Percentiles rank a stretch among this genome's conserved stretches.
phyloP scores from a whole-genome alignment of 2,888 invertebrate genomes.

The Eupithecia inturbata region DNA sequence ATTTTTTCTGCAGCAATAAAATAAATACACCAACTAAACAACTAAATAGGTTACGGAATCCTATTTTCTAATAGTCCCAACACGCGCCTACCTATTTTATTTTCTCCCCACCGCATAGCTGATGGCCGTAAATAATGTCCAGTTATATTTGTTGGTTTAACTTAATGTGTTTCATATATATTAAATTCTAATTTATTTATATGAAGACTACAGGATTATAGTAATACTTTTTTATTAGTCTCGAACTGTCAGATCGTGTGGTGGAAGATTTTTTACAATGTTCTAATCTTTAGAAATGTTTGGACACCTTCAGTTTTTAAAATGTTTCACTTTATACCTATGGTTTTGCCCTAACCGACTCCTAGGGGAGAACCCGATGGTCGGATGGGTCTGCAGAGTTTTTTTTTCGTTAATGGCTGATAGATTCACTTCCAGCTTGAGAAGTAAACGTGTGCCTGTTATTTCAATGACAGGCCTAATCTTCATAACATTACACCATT shows the following conservation, averaged over 20 bases:
- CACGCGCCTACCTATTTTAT: constrained; percentile 27
- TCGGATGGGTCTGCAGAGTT: neutral
- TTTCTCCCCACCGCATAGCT: constrained; percentile 58
- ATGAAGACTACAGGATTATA: constrained; percentile 55
- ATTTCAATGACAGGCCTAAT: no score
- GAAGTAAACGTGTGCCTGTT: neutral
- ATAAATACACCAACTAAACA: neutral
- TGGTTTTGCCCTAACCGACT: neutral
- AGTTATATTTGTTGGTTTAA: constrained; percentile 79
- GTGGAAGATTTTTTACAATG: constrained; percentile 38
- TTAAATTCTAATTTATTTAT: constrained; percentile 74
- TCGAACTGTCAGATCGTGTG: constrained; percentile 45
- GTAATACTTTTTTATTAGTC: constrained; percentile 50
- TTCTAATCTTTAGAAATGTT: constrained; percentile 11
- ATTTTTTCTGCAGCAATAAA: neutral
- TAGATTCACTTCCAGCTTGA: neutral
- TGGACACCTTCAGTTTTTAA: neutral
- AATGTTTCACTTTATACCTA: neutral
- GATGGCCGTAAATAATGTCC: constrained; percentile 71
- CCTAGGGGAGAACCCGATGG: neutral
- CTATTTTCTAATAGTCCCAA: constrained; percentile 1
- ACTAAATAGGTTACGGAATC: constrained; percentile 17
- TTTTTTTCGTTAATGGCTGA: neutral
- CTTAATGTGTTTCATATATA: constrained; percentile 73
- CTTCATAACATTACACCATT: no score